These are phyloP conservation scores for Panthera tigris DNA, from an alignment of 2,113 vertebrate species.

Conservation along the genomic window DNA sequence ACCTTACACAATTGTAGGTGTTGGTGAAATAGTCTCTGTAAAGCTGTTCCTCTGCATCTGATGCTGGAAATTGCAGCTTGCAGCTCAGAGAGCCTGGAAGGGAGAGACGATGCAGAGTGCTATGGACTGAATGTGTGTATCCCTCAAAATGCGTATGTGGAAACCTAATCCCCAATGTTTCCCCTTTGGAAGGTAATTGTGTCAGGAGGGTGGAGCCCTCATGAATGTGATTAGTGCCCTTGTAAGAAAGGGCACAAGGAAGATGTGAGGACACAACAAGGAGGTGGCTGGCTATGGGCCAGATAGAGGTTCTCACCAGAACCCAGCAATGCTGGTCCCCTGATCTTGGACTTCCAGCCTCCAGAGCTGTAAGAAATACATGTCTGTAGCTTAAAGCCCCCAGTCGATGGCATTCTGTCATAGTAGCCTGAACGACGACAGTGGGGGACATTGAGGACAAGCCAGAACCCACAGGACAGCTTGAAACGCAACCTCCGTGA, in stretches of 20 bases:
- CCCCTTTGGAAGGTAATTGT: not conserved
- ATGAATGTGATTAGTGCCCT: not conserved
- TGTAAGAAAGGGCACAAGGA: not conserved
- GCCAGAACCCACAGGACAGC: not conserved
- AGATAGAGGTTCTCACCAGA: not conserved
- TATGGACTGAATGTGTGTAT: not conserved
- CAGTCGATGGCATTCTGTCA: not conserved
- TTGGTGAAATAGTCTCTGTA: not conserved
- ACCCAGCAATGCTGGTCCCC: not conserved
- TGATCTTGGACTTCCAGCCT: not conserved
- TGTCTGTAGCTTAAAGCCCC: not conserved
- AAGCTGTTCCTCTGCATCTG: not conserved
- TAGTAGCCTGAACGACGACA: not conserved
- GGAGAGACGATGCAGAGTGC: not conserved
- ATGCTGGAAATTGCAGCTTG: not conserved
- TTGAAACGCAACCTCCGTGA: not conserved
- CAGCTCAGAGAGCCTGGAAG: not conserved
- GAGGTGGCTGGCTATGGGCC: not conserved
- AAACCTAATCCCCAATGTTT: not conserved
- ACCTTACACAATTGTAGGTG: no score
- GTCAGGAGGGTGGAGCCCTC: not conserved
- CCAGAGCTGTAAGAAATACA: not conserved
- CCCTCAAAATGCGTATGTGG: not conserved
- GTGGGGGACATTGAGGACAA: not conserved
- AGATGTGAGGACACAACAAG: not conserved